Conservation (phyloP, 2,888 invertebrate genomes). For the Leucania comma region DNA sequence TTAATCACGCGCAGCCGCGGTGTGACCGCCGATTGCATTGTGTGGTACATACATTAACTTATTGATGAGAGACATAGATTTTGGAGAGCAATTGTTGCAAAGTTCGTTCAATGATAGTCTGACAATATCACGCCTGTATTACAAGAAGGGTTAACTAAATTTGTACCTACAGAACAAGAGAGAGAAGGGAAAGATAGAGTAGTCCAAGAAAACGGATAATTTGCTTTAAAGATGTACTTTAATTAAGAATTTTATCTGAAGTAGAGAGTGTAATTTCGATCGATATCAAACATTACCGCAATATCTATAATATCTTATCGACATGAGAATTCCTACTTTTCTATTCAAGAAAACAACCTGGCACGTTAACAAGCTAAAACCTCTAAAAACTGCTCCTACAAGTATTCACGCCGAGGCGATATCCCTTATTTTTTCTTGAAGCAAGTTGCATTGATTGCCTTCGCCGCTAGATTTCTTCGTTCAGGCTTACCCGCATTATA, state of each 20-base stretch:
- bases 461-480: conserved; percentile 50
- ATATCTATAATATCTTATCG: neutral
- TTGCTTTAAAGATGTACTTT: too few relatives aligned
- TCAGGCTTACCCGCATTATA: conserved; percentile 39
- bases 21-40: conserved; percentile 45
- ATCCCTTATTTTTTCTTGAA: conserved; percentile 46
- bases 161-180: neutral
- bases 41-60: conserved; percentile 45
- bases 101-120: too few relatives aligned
- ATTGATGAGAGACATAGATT: conserved; percentile 1
- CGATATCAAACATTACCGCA: neutral
- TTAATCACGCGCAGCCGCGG: conserved; percentile 58
- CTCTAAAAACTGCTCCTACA: conserved; percentile 28
- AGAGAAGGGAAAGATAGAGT: neutral
- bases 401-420: conserved; percentile 28
- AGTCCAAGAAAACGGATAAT: too few relatives aligned
- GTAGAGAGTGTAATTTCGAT: neutral
- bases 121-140: neutral
- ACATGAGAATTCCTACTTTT: conserved; percentile 33
- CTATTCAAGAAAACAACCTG: conserved; percentile 17
- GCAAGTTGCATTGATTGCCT: conserved; percentile 44
- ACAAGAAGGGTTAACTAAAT: too few relatives aligned
- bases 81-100: neutral
- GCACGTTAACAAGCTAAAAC: conserved; percentile 34
- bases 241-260: neutral